A percentile compares a stretch with the other conserved stretches of the same genome.
Conservation (phyloP, 1,140 invertebrate genomes). For the Drosophila takahashii region DNA sequence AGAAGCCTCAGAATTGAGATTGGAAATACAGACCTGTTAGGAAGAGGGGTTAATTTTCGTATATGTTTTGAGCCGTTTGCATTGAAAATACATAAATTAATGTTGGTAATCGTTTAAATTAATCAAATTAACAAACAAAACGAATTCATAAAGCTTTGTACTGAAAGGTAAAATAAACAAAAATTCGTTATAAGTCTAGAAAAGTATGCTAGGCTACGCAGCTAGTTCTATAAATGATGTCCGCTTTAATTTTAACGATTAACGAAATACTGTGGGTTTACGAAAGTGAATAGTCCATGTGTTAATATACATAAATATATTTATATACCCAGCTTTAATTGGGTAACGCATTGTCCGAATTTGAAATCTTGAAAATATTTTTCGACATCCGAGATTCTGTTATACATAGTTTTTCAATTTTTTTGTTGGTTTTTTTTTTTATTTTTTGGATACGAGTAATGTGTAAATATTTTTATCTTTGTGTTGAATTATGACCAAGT, state of each 20-base stretch:
- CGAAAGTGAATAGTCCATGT: constrained; percentile 37
- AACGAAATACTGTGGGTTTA: constrained; percentile 66
- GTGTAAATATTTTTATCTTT: constrained; percentile 42
- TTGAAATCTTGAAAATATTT: constrained; percentile 16
- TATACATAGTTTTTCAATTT: constrained; percentile 24
- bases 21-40: constrained; percentile 57
- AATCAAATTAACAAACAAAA: constrained; percentile 43
- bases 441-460: constrained; percentile 36
- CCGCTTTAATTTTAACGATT: constrained; percentile 19
- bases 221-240: constrained; percentile 20
- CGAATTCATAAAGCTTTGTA: constrained; percentile 66
- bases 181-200: constrained; percentile 36
- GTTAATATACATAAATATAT: constrained; percentile 28
- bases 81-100: constrained; percentile 57
- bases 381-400: constrained; percentile 33
- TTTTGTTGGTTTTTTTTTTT: constrained; percentile 14
- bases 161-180: constrained; percentile 64
- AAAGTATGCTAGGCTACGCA: constrained; percentile 36
- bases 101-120: constrained; percentile 35
- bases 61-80: constrained; percentile 51
- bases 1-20: constrained; percentile 37
- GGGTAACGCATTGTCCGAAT: constrained; percentile 17
- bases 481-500: constrained; percentile 43
- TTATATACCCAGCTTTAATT: constrained; percentile 45
- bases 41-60: constrained; percentile 28